phyloP scores from a whole-genome alignment of 2,888 invertebrate genomes.

The Troilus luridus region DNA sequence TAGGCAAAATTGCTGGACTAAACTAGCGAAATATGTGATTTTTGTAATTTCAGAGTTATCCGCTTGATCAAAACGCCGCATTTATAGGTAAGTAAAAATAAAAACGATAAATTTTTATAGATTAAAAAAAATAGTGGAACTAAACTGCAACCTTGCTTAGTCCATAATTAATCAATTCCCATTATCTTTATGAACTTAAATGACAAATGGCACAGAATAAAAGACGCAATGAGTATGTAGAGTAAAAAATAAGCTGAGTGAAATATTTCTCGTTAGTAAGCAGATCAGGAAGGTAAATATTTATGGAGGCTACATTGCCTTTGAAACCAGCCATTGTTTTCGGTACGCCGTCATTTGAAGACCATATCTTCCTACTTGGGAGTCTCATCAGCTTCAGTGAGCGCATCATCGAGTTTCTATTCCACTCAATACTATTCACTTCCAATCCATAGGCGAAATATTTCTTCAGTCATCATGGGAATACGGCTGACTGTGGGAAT shows the following conservation, averaged over 20 bases:
- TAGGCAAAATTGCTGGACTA: too few species aligned
- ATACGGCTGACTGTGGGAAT: too few species aligned
- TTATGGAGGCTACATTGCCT: neutral
- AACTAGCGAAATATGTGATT: too few species aligned
- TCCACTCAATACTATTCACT: neutral
- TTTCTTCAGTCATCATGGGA: neutral
- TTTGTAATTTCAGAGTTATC: too few species aligned
- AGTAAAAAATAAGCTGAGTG: neutral
- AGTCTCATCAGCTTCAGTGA: neutral
- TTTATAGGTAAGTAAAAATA: too few species aligned
- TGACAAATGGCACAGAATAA: neutral
- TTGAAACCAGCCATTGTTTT: conserved; percentile 30
- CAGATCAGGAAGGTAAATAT: neutral
- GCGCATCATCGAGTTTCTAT: neutral
- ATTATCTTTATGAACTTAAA: too few species aligned
- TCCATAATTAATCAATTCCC: too few species aligned
- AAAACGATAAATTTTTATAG: too few species aligned
- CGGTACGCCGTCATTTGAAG: neutral
- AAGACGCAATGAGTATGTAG: conserved; percentile 1
- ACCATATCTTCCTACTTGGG: conserved; percentile 4
- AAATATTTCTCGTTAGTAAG: neutral
- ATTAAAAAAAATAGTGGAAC: too few species aligned
- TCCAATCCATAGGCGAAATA: neutral
- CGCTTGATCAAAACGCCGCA: too few species aligned
- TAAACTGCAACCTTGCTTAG: too few species aligned